Evolutionary conservation across 1,140 invertebrate genomes (phyloP), one percentile per base, ranked within the genome.

Genomic region (Drosophila kikkawai): DNA sequence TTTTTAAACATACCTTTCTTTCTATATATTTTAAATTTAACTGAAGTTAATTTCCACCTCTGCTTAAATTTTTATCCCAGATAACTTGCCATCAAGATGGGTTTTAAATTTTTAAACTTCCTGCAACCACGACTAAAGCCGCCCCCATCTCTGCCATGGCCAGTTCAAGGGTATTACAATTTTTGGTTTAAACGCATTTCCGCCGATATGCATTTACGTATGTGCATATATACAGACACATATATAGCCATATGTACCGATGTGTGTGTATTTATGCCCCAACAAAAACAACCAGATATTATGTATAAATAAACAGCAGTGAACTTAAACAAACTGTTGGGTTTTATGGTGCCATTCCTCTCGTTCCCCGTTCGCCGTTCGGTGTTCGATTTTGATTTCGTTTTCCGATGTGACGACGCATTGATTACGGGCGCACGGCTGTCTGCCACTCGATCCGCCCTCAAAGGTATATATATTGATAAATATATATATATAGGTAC

Each of bases 281-380:
- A 56, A 41, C 45, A 55, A 59, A 63, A 87, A 68, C 63, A 74
- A 56, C 63, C 73, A 64, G 42, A 77, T 80, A 80, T 67, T 67
- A 63, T 85, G 75, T 85, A 80, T 90, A 90, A 90, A 90, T 91
- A 90, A 90, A 90, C 85, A 82, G 66, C 65, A 77, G 55, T 64
- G 69, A 90, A 90, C 79, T 90, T 79, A 90, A 90, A 90, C 86
- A 90, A 91, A 90, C 85, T 70, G 80, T 84, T 86, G 75, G 75
- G 78, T 61, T 79, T 70, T 74, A 51, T 75, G 59, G 63, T 39
- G 42, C 36, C 47, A 32, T 32, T 45, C 19, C 2, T 15, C 2
- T 15, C 19, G 13, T 34, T 55, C 48, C 45, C 45, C 7, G 45
- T 26, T 41, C 39, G 15, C 26, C 63, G 29, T 63, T 78, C 67